Base-by-base conservation (phyloP, 2,113 vertebrate genomes). In the Hemibagrus wyckioides region DNA sequence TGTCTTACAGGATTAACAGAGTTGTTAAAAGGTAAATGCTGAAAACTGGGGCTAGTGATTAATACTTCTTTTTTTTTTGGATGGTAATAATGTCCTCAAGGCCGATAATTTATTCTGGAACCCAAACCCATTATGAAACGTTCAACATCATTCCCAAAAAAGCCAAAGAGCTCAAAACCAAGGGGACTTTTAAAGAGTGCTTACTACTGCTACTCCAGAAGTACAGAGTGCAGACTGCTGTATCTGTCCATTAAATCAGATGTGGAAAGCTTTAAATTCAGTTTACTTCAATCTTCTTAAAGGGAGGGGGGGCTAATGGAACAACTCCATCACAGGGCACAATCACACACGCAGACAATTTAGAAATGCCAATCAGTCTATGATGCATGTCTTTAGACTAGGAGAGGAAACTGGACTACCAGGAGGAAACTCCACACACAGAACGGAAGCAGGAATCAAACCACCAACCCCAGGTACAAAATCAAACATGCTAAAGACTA, bases 1-100 rank as follows among this genome's bases (percentile, higher is more conserved):
- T 84, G 23, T 41, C 10, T 84, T n/a, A 54, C n/a, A 19, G 82
- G 83, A 88, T 88, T 39, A 77, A 76, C 86, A 50, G 21, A 23
- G 65, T 54, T 77, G 80, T 84, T 69, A 71, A 75, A 61, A 61
- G 80, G 36, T 57, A 77, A 50, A 77, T 77, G 13, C 13, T 50
- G 80, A 50, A 63, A 77, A 52, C 33, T 7, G 41, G 84, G 50
- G 57, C 8, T 54, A 39, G 41, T 69, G 82, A 83, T 75, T 15
- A 50, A 86, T 54, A 50, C 13, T 4, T n/a, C n/a, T n/a, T n/a
- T n/a, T n/a, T 15, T 28, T 39, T 73, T 81, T 69, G 80, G 50
- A 79, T 13, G n/a, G 39, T 52, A 83, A 41, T 50, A 71, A 36
- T 28, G 48, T 86, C 80, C 88, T 79, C 69, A 59, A 83, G 69